Evolutionary conservation across 2,888 invertebrate genomes (phyloP).

Genomic region (Spodoptera picta): DNA sequence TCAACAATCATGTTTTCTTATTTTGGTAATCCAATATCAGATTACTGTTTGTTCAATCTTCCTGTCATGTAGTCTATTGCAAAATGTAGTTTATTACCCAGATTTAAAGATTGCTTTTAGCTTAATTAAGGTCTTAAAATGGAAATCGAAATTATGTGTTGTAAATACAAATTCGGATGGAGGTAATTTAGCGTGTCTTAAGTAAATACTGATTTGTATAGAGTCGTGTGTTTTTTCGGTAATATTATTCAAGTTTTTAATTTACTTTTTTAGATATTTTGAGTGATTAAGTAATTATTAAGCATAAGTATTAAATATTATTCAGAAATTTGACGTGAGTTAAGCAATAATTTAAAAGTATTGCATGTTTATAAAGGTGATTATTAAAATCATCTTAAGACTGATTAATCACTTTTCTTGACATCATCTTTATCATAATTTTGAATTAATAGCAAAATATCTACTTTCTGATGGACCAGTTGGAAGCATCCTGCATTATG

Average conservation of each 20-base stretch:
- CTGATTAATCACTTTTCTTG: too few relatives aligned
- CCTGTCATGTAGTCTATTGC: slow-evolving; percentile 42
- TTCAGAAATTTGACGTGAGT: too few relatives aligned
- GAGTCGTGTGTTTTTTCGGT: slow-evolving; percentile 18
- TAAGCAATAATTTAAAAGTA: too few relatives aligned
- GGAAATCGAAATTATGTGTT: slow-evolving; percentile 40
- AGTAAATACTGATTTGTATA: slow-evolving; percentile 31
- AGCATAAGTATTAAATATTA: too few relatives aligned
- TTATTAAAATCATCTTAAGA: too few relatives aligned
- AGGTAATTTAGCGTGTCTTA: slow-evolving; percentile 24
- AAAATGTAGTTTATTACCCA: slow-evolving; percentile 43
- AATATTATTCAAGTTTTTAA: slow-evolving; percentile 13
- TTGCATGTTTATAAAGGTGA: too few relatives aligned
- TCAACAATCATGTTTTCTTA: slow-evolving; percentile 39
- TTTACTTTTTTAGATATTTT: background rate
- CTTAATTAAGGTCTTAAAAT: slow-evolving; percentile 49
- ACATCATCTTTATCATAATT: too few relatives aligned
- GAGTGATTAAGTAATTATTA: too few relatives aligned
- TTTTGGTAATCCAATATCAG: slow-evolving; percentile 48
- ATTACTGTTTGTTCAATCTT: slow-evolving; percentile 46
- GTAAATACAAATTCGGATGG: slow-evolving; percentile 16
- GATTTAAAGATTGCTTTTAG: slow-evolving; percentile 32
- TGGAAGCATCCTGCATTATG: too few relatives aligned
- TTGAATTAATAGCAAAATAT: too few relatives aligned
- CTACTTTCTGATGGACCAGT: too few relatives aligned